Base-by-base conservation (phyloP, 2,888 invertebrate genomes). In the Zaprionus lineosus region DNA sequence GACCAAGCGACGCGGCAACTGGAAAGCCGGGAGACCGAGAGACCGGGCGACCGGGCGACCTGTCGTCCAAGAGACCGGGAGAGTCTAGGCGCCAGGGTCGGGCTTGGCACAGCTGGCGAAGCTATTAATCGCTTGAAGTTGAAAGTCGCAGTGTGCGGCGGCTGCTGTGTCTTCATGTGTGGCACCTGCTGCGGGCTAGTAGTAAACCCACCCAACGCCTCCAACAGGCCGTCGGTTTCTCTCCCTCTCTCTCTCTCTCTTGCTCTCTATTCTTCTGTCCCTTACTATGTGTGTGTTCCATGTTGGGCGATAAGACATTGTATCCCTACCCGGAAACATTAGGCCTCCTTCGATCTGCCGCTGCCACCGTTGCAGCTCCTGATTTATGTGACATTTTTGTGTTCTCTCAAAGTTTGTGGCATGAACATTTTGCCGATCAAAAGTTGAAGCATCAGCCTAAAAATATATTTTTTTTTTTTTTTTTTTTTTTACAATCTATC, bases 171-270 rank as follows among this genome's bases (percentile, higher is more conserved):
- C 52, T 21, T 18, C 47, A 53, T 71, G 67, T 72, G 71, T 62
- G 71, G 71, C 66, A 70, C 71, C 70, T 70, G 70, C 70, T 70
- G 53, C 57, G 47, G 61, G 65, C 70, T 36, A 68, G 31, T 50
- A 31, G 26, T 34, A 26, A 44, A 41, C 34, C 61, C 53, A 43
- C 44, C 64, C 62, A 50, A 26, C 21, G 31, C 36, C 51, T 12
- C 31, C 48, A 37, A 46, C 28, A 21, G 40, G 12, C n/a, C 16
- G 16, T 5, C 33, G 14, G 1, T 24, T n/a, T 37, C 15, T 46
- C 15, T 7, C 14, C 9, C 7, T 15, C 11, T 19, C 9, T 6
- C 41, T 28, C 18, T n/a, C 26, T 2, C 9, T 19, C 36, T 1
- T 16, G 15, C 8, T 3, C n/a, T 2, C 15, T 19, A 21, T 18